Evolutionary conservation across 2,888 invertebrate species (phyloP), one percentile per base, ranked within the genome.

Genomic region (Scaptomyza flava): DNA sequence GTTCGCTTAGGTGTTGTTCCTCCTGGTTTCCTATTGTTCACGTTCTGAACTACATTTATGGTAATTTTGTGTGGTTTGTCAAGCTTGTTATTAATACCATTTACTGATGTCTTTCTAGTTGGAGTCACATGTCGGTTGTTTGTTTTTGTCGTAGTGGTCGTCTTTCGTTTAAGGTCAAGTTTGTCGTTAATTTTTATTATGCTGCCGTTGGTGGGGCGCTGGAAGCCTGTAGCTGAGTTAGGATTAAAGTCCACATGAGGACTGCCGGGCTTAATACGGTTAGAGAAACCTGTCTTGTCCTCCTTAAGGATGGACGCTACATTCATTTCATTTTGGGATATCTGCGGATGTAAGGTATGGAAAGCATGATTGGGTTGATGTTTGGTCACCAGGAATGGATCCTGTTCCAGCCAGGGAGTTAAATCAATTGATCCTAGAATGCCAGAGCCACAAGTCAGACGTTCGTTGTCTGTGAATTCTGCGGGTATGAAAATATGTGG

Each of bases 121-220:
- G 92, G 78, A 66, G 91, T 91, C 58, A 89, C 52, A 48, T 60
- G 72, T 23, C 70, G 56, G 31, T 62, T 78, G 30, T 53, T 62
- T 3, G 57, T 72, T 53, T 57, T 69, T 3, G 53, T 72, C 7
- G 71, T n/a, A 5, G 91, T 76, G 87, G 91, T 60, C 85, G 91
- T 80, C 91, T 93, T 91, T 4, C 87, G 87, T 69, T 83, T 86
- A 0, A 94, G 92, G 92, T 94, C 94, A 58, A 94, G 92, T 93
- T 94, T 94, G 89, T 94, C 94, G 77, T 93, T 93, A 48, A 94
- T 93, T 67, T 91, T 92, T n/a, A 84, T 86, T 8, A 70, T 61
- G 36, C 87, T 87, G 12, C 59, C 68, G 38, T 86, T 89, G 6
- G 62, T 51, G 1, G 89, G 86, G 46, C 86, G 76, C 6, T 89